A percentile compares a stretch with the other conserved stretches of the same genome.
These are phyloP conservation scores for Gonatopus flavifemur DNA, from an alignment of 1,140 invertebrate genomes.

Conservation along the genomic window DNA sequence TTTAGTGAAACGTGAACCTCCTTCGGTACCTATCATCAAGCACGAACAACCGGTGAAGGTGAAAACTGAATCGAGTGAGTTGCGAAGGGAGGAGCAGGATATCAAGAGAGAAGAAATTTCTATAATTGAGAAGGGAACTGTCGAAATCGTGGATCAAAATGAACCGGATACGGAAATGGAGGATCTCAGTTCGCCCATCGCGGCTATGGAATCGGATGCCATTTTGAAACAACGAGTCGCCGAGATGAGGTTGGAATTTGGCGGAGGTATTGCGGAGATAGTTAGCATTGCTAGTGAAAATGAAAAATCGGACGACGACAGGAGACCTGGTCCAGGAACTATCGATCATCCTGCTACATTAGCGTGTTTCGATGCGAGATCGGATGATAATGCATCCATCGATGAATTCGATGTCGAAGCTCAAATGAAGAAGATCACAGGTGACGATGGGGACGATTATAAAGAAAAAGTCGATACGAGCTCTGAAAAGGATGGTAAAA, in stretches of 20 bases:
- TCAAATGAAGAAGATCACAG: conserved; percentile 54
- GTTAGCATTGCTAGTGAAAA: conserved; percentile 19
- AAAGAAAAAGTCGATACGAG: conserved; percentile 44
- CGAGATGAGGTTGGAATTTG: conserved; percentile 55
- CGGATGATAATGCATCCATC: conserved; percentile 42
- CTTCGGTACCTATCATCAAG: not conserved
- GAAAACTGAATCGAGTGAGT: not conserved
- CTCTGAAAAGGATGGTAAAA: conserved; percentile 43
- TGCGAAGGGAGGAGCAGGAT: not conserved
- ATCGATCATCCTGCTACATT: too few species aligned
- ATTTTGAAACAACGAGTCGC: conserved; percentile 50
- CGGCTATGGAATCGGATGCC: conserved; percentile 48
- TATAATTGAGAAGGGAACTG: conserved; percentile 32
- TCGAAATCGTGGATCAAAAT: conserved; percentile 50
- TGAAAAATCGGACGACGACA: conserved; percentile 24
- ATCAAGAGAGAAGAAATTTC: conserved; percentile 11
- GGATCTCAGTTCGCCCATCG: conserved; percentile 47
- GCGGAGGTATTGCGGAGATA: conserved; percentile 32
- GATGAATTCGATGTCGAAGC: conserved; percentile 55
- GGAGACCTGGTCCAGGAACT: not conserved
- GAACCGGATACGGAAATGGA: conserved; percentile 41
- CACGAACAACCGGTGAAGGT: not conserved
- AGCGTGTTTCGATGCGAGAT: conserved; percentile 20
- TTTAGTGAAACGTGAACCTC: conserved; percentile 17
- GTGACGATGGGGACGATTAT: conserved; percentile 52